Conservation (phyloP, 2,888 invertebrate genomes). For the Tachina fera region DNA sequence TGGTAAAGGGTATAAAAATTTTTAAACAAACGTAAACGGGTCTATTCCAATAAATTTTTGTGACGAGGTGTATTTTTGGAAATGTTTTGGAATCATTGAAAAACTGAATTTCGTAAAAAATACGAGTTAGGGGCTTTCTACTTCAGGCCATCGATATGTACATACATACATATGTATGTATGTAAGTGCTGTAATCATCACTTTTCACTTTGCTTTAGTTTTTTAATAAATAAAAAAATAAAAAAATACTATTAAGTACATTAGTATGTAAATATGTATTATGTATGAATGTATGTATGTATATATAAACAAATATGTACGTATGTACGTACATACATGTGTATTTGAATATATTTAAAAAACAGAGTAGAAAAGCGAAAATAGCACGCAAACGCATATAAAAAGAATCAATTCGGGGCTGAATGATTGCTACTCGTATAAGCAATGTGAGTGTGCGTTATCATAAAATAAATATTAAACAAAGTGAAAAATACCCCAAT, state of each 20-base stretch:
- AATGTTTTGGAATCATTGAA: no score
- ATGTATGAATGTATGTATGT: no score
- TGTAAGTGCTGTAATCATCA: slow-evolving; percentile 65
- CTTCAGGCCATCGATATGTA: neutral
- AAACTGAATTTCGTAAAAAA: no score
- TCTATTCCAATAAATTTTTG: no score
- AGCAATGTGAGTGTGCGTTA: slow-evolving; percentile 63
- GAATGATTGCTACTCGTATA: slow-evolving; percentile 41
- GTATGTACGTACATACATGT: no score
- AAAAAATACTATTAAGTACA: neutral
- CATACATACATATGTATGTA: neutral
- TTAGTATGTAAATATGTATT: neutral
- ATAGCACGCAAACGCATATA: slow-evolving; percentile 57
- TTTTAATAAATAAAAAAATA: slow-evolving; percentile 24
- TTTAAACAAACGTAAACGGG: no score
- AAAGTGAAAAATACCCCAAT: neutral
- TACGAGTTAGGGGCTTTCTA: neutral
- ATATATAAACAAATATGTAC: no score
- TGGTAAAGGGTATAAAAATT: no score
- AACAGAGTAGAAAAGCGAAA: slow-evolving; percentile 5
- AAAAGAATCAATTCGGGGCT: slow-evolving; percentile 37
- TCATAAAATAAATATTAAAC: neutral
- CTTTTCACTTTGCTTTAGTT: slow-evolving; percentile 44
- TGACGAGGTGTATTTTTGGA: no score
- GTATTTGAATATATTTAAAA: neutral